Base-by-base conservation (phyloP, 37 sponge, comb jelly and placozoan species). In the Mnemiopsis leidyi region DNA sequence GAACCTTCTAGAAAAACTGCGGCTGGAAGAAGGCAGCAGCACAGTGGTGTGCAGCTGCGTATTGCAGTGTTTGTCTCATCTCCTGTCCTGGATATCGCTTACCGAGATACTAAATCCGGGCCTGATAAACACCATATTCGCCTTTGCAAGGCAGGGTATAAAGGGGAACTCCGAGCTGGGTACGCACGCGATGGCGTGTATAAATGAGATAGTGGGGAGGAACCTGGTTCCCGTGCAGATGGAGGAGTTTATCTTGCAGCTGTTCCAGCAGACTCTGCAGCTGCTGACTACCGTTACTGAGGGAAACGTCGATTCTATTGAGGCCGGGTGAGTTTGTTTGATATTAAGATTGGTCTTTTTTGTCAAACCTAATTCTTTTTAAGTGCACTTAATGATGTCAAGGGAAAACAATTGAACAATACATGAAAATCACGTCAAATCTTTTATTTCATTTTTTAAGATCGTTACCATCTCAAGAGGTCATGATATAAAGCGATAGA, bases 261-360 rank as follows among this genome's bases (percentile, higher is more conserved):
- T 85, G 61, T 85, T 85, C 90, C 40, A 85, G 90, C 61, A 85
- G 90, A 85, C 90, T 36, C 61, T 85, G 0, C 90, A 33, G 61
- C 29, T 85, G 25, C 90, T 85, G 61, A 40, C 90, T 37, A 38
- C 24, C 1, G 61, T 85, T 20, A 85, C 90, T 16, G 48, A 39
- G 35, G 61, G 29, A 2, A 33, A 40, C 24, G 16, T 85, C 2
- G 90, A 85, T n/a, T 23, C 79, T 32, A 34, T 85, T 18, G 90
- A 85, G 25, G 36, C 61, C 2, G 90, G 90, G 90, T 85, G 2
- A 39, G 82, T 79, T 29, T 9, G 16, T 79, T 32, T 48, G 61
- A 5, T 13, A 48, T 13, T 48, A 48, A 48, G 61, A 48, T 18
- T 48, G 13, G 61, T 48, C 61, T 18, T 48, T 13, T 48, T 48